These are phyloP conservation scores for Colletes gigas DNA, from an alignment of 1,140 invertebrate species.

Conservation along the genomic window DNA sequence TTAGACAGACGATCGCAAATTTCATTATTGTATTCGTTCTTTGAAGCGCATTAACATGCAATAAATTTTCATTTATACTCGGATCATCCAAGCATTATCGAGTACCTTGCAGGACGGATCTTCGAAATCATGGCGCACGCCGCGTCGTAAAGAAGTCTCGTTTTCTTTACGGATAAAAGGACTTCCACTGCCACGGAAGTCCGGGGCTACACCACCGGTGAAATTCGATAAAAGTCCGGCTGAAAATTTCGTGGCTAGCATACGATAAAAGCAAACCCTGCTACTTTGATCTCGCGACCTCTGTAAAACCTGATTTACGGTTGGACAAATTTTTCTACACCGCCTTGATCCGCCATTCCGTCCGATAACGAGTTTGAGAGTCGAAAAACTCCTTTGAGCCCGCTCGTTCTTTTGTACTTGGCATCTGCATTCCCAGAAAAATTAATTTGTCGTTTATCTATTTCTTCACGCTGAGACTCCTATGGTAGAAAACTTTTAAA, in stretches of 20 bases:
- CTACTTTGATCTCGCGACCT: constrained; percentile 21
- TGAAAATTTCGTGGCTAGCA: constrained; percentile 36
- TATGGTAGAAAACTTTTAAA: too few relatives aligned
- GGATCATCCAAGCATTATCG: background rate
- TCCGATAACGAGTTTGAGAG: background rate
- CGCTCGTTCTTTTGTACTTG: too few relatives aligned
- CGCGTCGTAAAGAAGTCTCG: constrained; percentile 32
- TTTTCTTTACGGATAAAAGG: constrained; percentile 53
- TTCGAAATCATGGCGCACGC: constrained; percentile 40
- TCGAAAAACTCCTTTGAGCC: background rate
- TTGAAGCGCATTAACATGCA: too few relatives aligned
- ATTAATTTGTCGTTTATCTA: too few relatives aligned
- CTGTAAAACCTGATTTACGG: constrained; percentile 28
- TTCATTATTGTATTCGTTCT: too few relatives aligned
- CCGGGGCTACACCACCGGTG: constrained; percentile 2
- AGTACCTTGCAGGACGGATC: constrained; percentile 20
- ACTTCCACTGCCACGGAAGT: constrained; percentile 47
- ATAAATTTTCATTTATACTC: too few relatives aligned
- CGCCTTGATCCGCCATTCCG: background rate
- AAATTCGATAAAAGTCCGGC: constrained; percentile 56
- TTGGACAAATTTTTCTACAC: constrained; percentile 1
- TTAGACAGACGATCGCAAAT: too few relatives aligned
- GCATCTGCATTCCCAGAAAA: too few relatives aligned
- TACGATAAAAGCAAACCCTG: constrained; percentile 24
- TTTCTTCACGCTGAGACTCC: too few relatives aligned